A percentile compares a stretch with the other conserved stretches of the same genome.
These are phyloP conservation scores for Aviceda subcristata DNA, from an alignment of 2,113 vertebrate species.

Conservation along the genomic window DNA sequence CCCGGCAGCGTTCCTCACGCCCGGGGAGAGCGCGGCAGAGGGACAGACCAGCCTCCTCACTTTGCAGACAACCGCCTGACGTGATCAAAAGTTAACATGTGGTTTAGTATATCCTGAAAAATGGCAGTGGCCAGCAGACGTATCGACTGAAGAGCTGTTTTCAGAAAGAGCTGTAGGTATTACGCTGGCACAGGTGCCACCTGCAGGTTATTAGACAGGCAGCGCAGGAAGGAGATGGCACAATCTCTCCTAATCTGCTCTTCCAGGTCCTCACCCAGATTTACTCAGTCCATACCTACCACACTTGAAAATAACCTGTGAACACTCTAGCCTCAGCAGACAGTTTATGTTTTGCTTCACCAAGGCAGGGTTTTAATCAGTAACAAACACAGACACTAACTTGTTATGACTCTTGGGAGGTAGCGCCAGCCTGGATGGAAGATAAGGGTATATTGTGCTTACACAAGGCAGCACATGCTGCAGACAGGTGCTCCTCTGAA, in stretches of 20 bases:
- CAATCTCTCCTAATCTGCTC: background rate
- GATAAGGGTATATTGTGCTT: background rate
- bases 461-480: background rate
- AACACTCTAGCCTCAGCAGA: background rate
- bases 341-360: background rate
- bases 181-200: fast-evolving
- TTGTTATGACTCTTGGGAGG: background rate
- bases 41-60: no score
- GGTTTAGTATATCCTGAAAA: background rate
- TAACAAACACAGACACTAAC: background rate
- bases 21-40: fast-evolving
- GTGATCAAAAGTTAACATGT: background rate
- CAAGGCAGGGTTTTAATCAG: background rate
- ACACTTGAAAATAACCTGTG: background rate
- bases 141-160: background rate
- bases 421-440: background rate
- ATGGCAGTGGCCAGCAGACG: background rate
- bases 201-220: background rate
- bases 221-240: background rate
- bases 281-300: background rate
- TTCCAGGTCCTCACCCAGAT: background rate
- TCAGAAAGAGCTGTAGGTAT: background rate
- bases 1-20: background rate
- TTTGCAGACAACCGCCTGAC: background rate
- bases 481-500: background rate